Base-by-base conservation (phyloP, 92 coral and sea anemone genomes). In the Parazoanthus swiftii region DNA sequence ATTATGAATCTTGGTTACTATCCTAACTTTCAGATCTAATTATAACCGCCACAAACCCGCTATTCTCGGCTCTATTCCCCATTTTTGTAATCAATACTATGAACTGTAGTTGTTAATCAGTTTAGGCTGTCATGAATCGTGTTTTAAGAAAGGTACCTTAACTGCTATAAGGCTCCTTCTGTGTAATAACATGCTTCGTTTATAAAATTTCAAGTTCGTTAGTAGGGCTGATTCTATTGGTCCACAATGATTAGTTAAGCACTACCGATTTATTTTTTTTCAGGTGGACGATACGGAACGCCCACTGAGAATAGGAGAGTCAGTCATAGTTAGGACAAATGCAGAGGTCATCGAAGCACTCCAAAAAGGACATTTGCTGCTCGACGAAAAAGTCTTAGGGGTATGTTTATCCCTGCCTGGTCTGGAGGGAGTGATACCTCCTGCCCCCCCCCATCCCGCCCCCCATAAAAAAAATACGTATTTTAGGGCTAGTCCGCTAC, bases 281-380 rank as follows among this genome's bases (percentile, higher is more conserved):
- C 37, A 72, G 38, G 76, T 26, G 42, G 76, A 72, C 43, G 43
- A 72, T 25, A 72, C 76, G 38, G 76, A 72, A 4, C 42, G 76
- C 3, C 76, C 42, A 72, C 1, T 81, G 74, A 81, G 74, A 15
- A 21, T 20, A 36, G 85, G 85, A 23, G 85, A 81, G 9, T 36
- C 72, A 0, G 73, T 81, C 38, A 2, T 2, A 10, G 50, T 81
- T 10, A 81, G 85, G 33, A 21, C 37, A 1, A 81, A 81, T 63
- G 37, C 20, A 9, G 74, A 59, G 25, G 74, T 81, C 7, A 72
- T 81, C 51, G n/a, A 2, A 26, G 35, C 68, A 6, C 74, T 81
- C 15, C 85, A 81, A 81, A 23, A 23, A 33, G 85, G 85, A 21
- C 74, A 63, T 36, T 44, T 73, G 33, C 50, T 26, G 36, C 58